These are phyloP conservation scores for Brachionus sp. DNA, from an alignment of 1,140 invertebrate species.

Conservation along the genomic window DNA sequence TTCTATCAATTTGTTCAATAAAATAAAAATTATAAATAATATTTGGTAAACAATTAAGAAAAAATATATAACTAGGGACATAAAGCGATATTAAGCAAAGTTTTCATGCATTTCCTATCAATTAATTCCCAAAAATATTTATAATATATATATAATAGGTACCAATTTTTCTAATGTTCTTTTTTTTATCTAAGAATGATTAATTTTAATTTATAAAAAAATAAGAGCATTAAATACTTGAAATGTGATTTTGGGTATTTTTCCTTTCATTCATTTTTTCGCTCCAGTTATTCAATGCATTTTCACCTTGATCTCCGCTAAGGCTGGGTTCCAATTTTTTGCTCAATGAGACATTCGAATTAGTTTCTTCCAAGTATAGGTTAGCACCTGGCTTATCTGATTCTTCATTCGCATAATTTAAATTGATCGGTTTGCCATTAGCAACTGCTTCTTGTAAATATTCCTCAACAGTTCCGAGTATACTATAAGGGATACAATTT, in stretches of 20 bases:
- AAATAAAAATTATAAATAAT: no score
- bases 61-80: neutral
- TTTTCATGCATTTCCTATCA: neutral
- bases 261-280: slow-evolving; percentile 56
- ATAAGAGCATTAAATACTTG: slow-evolving; percentile 50
- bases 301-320: neutral
- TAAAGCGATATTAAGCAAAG: neutral
- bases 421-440: slow-evolving; percentile 52
- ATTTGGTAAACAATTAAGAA: neutral
- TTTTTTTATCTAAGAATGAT: neutral
- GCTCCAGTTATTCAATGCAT: slow-evolving; percentile 56
- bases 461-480: slow-evolving; percentile 56
- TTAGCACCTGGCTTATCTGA: slow-evolving; percentile 47
- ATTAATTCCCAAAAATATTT: neutral
- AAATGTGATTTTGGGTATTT: slow-evolving; percentile 56
- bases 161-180: neutral
- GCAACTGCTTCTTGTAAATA: slow-evolving; percentile 51
- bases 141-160: neutral
- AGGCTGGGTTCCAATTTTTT: neutral
- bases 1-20: no score
- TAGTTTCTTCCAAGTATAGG: slow-evolving; percentile 19
- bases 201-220: neutral
- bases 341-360: neutral
- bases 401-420: slow-evolving; percentile 47
- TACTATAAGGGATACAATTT: slow-evolving; percentile 54